Evolutionary conservation across 2,888 invertebrate species (phyloP).

Genomic region (Oscheius sp.): DNA sequence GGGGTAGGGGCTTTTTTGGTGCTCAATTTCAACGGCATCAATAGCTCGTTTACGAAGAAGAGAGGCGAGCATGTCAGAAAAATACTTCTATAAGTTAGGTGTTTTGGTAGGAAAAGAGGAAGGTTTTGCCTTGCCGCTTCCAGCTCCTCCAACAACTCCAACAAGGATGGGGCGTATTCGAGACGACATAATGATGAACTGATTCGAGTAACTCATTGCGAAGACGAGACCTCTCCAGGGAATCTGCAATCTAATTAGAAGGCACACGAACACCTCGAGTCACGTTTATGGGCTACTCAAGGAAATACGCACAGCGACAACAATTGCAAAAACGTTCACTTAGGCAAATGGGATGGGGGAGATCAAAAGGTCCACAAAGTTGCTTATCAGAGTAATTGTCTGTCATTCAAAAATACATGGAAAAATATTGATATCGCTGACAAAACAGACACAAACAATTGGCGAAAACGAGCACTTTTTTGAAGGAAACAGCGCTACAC

Average conservation of each 20-base stretch:
- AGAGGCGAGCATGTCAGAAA: not conserved
- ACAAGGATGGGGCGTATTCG: conserved; percentile 14
- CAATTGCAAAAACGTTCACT: not conserved
- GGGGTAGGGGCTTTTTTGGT: too few relatives aligned
- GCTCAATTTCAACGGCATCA: not conserved
- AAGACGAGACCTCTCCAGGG: conserved; percentile 3
- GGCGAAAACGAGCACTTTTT: too few relatives aligned
- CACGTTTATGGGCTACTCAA: not conserved
- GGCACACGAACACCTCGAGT: conserved; percentile 22
- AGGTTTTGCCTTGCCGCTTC: conserved; percentile 4
- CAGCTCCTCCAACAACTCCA: conserved; percentile 21
- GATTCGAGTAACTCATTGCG: conserved; percentile 21
- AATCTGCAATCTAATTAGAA: conserved; percentile 19
- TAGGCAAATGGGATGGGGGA: not conserved
- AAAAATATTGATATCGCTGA: too few relatives aligned
- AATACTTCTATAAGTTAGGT: conserved; percentile 11
- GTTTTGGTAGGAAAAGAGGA: too few relatives aligned
- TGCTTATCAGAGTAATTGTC: not conserved
- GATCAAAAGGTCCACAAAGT: not conserved
- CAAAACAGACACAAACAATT: too few relatives aligned
- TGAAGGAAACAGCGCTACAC: too few relatives aligned
- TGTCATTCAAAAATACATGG: conserved; percentile 5
- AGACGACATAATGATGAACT: not conserved
- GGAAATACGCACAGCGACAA: not conserved
- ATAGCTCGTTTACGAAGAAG: not conserved